These are phyloP conservation scores for Amphipyra berbera DNA, from an alignment of 2,888 invertebrate species.

Conservation along the genomic window DNA sequence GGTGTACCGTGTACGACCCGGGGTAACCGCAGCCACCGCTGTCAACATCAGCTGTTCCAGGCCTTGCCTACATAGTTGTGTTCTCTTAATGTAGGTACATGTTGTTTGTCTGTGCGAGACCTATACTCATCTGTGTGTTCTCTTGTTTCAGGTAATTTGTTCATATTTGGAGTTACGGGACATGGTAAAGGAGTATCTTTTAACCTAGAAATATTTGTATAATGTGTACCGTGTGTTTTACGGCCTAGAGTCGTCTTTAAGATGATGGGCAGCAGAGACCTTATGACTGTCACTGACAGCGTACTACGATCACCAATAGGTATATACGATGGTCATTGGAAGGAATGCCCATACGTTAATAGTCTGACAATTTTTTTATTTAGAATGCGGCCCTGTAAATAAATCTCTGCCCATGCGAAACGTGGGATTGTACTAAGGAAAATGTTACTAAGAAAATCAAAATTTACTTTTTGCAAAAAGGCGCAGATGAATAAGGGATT, in stretches of 20 bases:
- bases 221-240: background rate
- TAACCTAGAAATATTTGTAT: slow-evolving; percentile 4
- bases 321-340: too few relatives aligned
- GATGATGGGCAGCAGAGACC: too few relatives aligned
- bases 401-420: background rate
- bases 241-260: too few relatives aligned
- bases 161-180: slow-evolving; percentile 31
- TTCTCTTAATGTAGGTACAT: slow-evolving; percentile 51
- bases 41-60: slow-evolving; percentile 80
- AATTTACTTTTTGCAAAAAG: too few relatives aligned
- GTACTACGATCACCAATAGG: too few relatives aligned
- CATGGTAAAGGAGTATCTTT: slow-evolving; percentile 38
- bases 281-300: too few relatives aligned
- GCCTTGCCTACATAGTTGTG: slow-evolving; percentile 59
- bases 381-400: background rate
- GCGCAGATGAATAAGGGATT: too few relatives aligned
- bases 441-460: background rate
- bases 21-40: slow-evolving; percentile 77
- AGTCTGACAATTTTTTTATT: too few relatives aligned
- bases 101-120: slow-evolving; percentile 41
- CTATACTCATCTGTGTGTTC: slow-evolving; percentile 40
- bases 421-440: too few relatives aligned
- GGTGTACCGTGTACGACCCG: slow-evolving; percentile 55
- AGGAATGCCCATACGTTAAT: too few relatives aligned
- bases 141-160: slow-evolving; percentile 58